phyloP scores from a whole-genome alignment of 2,113 vertebrate species.

The Tautogolabrus adspersus region DNA sequence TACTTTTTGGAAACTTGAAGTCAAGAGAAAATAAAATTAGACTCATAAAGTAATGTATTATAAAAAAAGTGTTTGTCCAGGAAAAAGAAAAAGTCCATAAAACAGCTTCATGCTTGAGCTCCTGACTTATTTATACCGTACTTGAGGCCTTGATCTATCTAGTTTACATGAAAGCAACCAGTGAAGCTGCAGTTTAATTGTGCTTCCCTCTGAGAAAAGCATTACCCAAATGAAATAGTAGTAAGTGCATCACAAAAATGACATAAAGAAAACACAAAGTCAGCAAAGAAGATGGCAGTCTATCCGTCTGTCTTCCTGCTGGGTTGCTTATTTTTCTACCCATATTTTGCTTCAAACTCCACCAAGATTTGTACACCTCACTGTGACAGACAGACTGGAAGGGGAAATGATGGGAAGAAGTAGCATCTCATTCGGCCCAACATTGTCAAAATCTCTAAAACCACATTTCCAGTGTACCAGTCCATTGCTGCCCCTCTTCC shows the following conservation, averaged over 20 bases:
- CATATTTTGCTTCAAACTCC: constrained; percentile 20
- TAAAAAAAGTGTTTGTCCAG: constrained; percentile 13
- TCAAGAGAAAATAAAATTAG: background rate
- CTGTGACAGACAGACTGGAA: constrained; percentile 6
- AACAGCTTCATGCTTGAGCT: constrained; percentile 10
- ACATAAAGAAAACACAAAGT: constrained; percentile 34
- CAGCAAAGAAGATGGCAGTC: constrained; percentile 29
- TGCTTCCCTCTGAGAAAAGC: constrained; percentile 14
- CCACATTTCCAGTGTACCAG: background rate
- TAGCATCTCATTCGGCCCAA: background rate
- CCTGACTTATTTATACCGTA: constrained; percentile 25
- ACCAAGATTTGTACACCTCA: constrained; percentile 20
- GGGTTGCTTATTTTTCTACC: constrained; percentile 14
- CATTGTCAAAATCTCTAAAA: constrained; percentile 49
- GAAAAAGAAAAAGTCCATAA: constrained; percentile 4
- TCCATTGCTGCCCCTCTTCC: constrained; percentile 4
- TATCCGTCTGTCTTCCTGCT: background rate
- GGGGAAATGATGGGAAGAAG: background rate
- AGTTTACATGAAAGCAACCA: constrained; percentile 51
- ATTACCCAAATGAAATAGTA: constrained; percentile 45
- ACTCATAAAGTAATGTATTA: background rate
- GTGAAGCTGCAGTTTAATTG: constrained; percentile 43
- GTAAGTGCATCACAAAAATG: constrained; percentile 21
- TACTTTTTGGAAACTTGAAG: background rate
- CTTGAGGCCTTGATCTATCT: constrained; percentile 17